Evolutionary conservation across 2,797 vertebrate genomes (phyloP).

Genomic region (Pampus argenteus): DNA sequence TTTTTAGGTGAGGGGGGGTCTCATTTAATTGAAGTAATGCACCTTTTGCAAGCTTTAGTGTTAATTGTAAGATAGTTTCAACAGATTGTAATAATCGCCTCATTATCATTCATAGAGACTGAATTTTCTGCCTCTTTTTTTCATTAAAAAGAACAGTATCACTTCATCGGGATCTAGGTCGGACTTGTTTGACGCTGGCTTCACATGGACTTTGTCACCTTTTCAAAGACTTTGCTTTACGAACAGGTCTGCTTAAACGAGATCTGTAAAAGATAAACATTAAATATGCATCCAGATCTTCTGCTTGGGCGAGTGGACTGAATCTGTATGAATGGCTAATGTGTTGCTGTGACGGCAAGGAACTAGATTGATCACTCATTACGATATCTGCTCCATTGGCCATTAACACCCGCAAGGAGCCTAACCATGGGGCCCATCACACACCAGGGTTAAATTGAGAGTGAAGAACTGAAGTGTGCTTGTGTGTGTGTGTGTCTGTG

Average conservation of each 20-base stretch:
- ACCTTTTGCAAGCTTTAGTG: constrained; percentile 42
- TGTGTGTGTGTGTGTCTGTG: constrained; percentile 29
- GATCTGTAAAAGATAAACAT: constrained; percentile 92
- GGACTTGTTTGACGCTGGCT: constrained; percentile 56
- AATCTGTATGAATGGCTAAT: constrained; percentile 99
- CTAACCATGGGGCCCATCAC: constrained; percentile 93
- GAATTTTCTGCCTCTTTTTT: constrained; percentile 37
- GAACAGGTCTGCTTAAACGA: constrained; percentile 87
- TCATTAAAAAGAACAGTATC: constrained; percentile 41
- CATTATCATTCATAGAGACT: constrained; percentile 44
- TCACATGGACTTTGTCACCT: constrained; percentile 73
- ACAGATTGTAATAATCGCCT: constrained; percentile 53
- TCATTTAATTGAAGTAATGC: constrained; percentile 53
- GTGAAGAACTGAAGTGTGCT: constrained; percentile 83
- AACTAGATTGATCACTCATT: constrained; percentile 99
- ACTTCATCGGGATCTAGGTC: constrained; percentile 35
- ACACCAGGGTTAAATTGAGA: constrained; percentile 98
- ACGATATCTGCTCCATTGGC: constrained; percentile 98
- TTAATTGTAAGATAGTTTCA: constrained; percentile 60
- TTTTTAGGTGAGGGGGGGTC: not conserved
- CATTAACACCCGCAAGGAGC: constrained; percentile 94
- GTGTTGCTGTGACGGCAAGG: constrained; percentile 94
- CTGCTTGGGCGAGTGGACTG: constrained; percentile 96
- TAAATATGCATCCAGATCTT: constrained; percentile 91
- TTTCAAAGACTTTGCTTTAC: constrained; percentile 85